Percentiles rank a stretch among this genome's conserved stretches.
Conservation (phyloP, 2,113 vertebrate species). For the Platichthys flesus region DNA sequence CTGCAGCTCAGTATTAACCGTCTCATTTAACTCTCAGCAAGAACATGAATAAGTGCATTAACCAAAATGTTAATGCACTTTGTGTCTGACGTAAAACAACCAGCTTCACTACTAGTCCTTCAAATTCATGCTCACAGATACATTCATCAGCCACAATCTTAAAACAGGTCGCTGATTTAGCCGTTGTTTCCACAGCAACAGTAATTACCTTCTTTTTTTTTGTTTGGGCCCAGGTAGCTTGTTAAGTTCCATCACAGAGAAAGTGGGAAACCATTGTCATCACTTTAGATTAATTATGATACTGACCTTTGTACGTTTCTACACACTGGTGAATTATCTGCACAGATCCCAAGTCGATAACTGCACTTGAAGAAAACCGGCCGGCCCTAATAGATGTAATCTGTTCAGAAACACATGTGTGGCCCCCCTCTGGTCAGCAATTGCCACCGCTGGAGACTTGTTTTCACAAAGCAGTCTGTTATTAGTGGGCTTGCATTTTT, state of each 20-base stretch:
- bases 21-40: neutral
- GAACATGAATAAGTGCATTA: slow-evolving; percentile 8
- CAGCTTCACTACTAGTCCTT: too few relatives aligned
- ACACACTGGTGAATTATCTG: neutral
- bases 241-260: slow-evolving; percentile 1
- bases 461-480: neutral
- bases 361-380: neutral
- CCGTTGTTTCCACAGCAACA: neutral
- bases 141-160: neutral
- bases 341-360: neutral
- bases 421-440: neutral
- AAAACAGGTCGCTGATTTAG: neutral
- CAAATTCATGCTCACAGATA: neutral
- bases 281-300: neutral
- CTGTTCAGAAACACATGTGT: neutral
- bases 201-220: neutral
- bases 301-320: neutral
- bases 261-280: neutral
- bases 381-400: neutral
- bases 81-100: too few relatives aligned
- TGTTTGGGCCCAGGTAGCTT: neutral
- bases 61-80: neutral
- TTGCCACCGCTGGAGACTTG: neutral
- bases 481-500: neutral
- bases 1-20: too few relatives aligned